Evolutionary conservation across 2,888 invertebrate genomes (phyloP), one percentile per base, ranked within the genome.

Genomic region (Mylabris sibirica): DNA sequence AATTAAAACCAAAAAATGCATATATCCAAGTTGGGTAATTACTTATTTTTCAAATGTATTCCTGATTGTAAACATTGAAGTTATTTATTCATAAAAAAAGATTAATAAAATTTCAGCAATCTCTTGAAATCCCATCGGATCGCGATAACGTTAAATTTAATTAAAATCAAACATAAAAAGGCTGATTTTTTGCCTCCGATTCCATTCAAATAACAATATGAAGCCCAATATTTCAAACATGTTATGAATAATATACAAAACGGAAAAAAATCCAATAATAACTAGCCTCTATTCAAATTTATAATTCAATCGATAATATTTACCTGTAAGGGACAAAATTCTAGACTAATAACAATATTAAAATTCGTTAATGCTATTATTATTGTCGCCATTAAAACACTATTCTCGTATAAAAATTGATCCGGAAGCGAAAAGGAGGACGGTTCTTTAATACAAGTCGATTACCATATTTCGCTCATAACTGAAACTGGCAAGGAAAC

Each of bases 401-500:
- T 69, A 63, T 59, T 61, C 38, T 11, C 44, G 34, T 44, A 35
- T 49, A 17, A 57, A 63, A 30, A 69, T 69, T 69, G 66, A 69
- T 69, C 69, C 64, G 53, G 64, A 49, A 53, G 61, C 30, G 53
- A 59, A 62, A 59, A 59, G 49, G 20, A 53, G 60, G 62, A 53
- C 60, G 59, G 35, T 44, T 12, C 62, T 59, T 60, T 69, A 69
- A 64, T 66, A 64, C 66, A 59, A 44, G 24, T 62, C 59, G 67
- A 70, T 70, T 70, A 70, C 67, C 70, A 70, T 70, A 70, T 70
- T 70, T 70, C 63, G 59, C 59, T 64, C 70, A 70, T 70, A 70
- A 67, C 64, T 34, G 70, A 67, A 70, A 65, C 64, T 64, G 59
- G 62, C 62, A 67, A 70, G 64, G 65, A 44, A 44, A 44, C 44